Evolutionary conservation across 2,888 invertebrate species (phyloP), one percentile per base, ranked within the genome.

Genomic region (Apeira syringaria): DNA sequence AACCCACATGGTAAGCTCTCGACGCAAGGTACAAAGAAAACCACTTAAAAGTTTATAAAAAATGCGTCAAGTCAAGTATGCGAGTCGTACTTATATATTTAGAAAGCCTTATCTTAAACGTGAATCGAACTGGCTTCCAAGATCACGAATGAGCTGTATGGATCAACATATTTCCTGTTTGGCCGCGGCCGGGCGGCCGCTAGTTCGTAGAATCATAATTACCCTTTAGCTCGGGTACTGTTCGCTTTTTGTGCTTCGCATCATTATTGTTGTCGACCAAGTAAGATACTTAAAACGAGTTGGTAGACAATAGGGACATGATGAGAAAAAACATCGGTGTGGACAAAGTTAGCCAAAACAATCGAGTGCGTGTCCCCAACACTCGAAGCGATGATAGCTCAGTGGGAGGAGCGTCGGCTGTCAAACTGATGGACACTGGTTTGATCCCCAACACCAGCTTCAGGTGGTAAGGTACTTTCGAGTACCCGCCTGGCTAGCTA

Each of bases 181-280:
- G 29, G 10, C 18, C 15, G 18, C 6, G 37, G 20, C n/a, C n/a
- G n/a, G n/a, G n/a, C n/a, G n/a, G n/a, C n/a, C n/a, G n/a, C n/a
- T n/a, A 24, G 28, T 43, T 34, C 38, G 28, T 38, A 33, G 44
- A 38, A 37, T 29, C 18, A 26, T 37, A 31, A 32, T 43, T 33
- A 27, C 37, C 32, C 10, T 30, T 29, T 7, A 20, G 5, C 24
- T 24, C 3, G 5, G 7, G 5, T 20, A 36, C 20, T 3, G 35
- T 18, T 26, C 5, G 32, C 17, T 43, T 43, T 43, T 43, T 43
- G 37, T 33, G 20, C 8, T 22, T 17, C 3, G 22, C 24, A 25
- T 20, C 28, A 40, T 35, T 17, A 34, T 24, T 42, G 25, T 26
- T 13, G 25, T 30, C n/a, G n/a, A n/a, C n/a, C n/a, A n/a, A n/a